Percentiles rank a stretch among this genome's conserved stretches.
phyloP scores from a whole-genome alignment of 2,113 vertebrate genomes.

The Isichthys henryi region DNA sequence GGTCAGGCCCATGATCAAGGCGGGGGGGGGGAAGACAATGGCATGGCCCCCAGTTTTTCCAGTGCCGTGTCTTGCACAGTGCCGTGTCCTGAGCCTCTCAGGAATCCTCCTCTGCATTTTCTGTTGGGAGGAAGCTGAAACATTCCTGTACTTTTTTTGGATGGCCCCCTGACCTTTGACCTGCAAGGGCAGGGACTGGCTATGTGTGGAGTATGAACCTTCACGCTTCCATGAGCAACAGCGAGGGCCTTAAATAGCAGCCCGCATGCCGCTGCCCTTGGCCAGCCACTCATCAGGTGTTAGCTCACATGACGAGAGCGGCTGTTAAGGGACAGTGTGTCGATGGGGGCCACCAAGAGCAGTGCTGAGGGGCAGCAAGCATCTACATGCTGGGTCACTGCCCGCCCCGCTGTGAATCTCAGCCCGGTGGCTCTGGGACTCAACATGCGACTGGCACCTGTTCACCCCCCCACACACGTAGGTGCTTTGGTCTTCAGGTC shows the following conservation, averaged over 20 bases:
- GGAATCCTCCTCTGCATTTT: conserved; percentile 22
- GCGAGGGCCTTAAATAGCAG: neutral
- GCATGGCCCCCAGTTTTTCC: conserved; percentile 15
- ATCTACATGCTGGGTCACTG: neutral
- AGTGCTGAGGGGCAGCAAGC: neutral
- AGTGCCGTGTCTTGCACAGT: neutral
- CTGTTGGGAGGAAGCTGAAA: conserved; percentile 42
- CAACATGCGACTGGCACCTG: neutral
- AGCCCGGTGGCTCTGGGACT: neutral
- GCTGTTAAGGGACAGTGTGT: neutral
- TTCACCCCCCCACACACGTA: neutral
- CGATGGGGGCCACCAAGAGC: neutral
- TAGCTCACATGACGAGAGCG: neutral
- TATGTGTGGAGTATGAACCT: conserved; percentile 3
- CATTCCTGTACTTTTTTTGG: conserved; percentile 35
- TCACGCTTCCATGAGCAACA: neutral
- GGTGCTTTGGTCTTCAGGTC: neutral
- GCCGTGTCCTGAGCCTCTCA: conserved; percentile 12
- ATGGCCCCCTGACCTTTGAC: conserved; percentile 35
- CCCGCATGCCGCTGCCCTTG: neutral
- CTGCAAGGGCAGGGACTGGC: conserved; percentile 19
- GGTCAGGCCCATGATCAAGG: neutral
- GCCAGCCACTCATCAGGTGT: neutral
- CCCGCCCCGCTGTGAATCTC: neutral
- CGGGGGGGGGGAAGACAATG: conserved; percentile 8